Conservation (phyloP, 2,797 vertebrate species). For the Pteropus rufus region DNA sequence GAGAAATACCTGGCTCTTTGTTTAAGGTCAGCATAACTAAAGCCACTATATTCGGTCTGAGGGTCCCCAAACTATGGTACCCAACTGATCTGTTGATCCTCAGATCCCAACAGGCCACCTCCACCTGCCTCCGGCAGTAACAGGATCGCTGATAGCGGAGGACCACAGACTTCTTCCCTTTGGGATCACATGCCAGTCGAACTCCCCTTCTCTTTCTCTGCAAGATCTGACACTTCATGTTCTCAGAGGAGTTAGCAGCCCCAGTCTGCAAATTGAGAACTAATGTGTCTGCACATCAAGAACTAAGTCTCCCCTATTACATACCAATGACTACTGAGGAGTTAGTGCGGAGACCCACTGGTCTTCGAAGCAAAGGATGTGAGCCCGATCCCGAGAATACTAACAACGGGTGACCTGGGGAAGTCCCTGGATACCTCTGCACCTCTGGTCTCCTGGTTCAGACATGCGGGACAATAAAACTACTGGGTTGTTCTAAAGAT, state of each 20-base stretch:
- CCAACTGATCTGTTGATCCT: neutral
- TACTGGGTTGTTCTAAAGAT: neutral
- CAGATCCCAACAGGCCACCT: neutral
- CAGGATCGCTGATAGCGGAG: neutral
- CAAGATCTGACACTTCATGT: neutral
- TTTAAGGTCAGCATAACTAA: neutral
- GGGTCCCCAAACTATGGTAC: neutral
- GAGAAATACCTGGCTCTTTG: neutral
- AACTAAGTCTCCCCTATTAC: neutral
- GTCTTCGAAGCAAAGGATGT: neutral
- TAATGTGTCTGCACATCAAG: neutral
- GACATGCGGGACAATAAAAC: neutral
- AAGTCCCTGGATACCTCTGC: neutral
- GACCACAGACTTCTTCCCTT: neutral
- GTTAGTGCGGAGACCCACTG: neutral
- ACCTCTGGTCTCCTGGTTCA: neutral
- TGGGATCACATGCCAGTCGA: neutral
- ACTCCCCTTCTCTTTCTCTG: neutral
- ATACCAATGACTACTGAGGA: neutral
- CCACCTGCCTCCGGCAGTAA: neutral
- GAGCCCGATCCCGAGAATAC: neutral
- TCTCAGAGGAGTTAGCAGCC: neutral
- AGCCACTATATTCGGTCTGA: neutral
- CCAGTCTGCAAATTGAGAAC: neutral
- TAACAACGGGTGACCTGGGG: neutral